A percentile compares a stretch with the other conserved stretches of the same genome.
phyloP scores from a whole-genome alignment of 2,113 vertebrate genomes.

The Urocynchramus pylzowi region DNA sequence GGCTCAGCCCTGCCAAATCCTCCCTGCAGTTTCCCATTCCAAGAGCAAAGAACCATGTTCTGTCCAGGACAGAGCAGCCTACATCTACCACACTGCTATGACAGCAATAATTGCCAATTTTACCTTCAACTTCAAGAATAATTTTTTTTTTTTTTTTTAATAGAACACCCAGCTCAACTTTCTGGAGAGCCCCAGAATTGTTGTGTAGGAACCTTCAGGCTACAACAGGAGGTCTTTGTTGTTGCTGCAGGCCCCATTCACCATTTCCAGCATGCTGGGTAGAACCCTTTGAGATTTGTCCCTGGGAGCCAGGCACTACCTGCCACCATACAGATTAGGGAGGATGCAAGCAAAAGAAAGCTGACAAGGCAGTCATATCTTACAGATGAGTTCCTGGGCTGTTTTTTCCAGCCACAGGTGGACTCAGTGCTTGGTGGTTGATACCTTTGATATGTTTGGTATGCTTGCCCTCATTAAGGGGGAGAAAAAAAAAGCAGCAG shows the following conservation, averaged over 20 bases:
- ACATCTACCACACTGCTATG: fast-evolving
- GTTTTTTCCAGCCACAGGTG: background rate
- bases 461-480: background rate
- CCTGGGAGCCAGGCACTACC: background rate
- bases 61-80: background rate
- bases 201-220: background rate
- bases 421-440: background rate
- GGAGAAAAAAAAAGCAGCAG: fast-evolving
- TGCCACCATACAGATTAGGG: background rate
- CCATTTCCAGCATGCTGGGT: background rate
- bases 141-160: background rate
- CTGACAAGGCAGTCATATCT: background rate
- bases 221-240: background rate
- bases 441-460: background rate
- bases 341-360: background rate
- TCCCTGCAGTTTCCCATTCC: background rate
- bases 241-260: background rate
- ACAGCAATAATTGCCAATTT: background rate
- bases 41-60: fast-evolving
- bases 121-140: background rate
- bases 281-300: background rate
- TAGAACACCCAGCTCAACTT: background rate
- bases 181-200: background rate
- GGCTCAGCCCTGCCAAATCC: background rate
- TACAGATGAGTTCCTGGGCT: background rate